Base-by-base conservation (phyloP, 2,113 vertebrate genomes). In the Tiliqua scincoides region DNA sequence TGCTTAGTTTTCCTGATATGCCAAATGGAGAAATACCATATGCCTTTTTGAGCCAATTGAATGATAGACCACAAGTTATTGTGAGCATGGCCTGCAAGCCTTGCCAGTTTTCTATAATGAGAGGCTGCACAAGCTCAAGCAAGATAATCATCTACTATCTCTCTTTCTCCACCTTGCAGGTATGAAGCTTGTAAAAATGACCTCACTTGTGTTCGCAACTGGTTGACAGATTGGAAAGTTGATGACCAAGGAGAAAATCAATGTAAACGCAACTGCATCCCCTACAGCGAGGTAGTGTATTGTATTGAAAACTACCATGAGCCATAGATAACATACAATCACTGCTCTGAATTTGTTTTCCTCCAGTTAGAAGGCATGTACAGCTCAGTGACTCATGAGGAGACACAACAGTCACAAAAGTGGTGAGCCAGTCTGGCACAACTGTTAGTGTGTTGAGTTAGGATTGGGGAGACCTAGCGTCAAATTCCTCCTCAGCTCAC, bases 121-220 rank as follows among this genome's bases (percentile, higher is more conserved):
- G 76, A 54, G 27, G 32, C 15, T 21, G 14, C 78, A 65, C 17
- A 57, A 88, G 52, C 35, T 80, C 75, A 79, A 30, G 65, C 37
- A 37, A 91, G 61, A 79, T 27, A 83, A 91, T 81, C 86, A 89
- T 93, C 48, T 87, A 25, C 27, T 91, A 63, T 95, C 89, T 68
- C 30, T 37, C 25, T 11, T 63, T 83, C 2, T 87, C 79, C 54
- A 86, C 80, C 52, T 67, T 84, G 74, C 90, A 97, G 96, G 96
- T 96, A 94, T 43, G 92, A 96, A 87, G 96, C 96, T 72, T 97
- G 96, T 90, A 94, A 88, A 79, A 89, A 92, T 71, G 96, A 97
- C 82, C 87, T 87, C 85, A 90, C 10, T 48, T 97, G 96, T 91
- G 91, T 86, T 57, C 86, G 0, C 72, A 96, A 96, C 91, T 96